Evolutionary conservation across 1,140 invertebrate genomes (phyloP), one percentile per base, ranked within the genome.

Genomic region (Pogonomyrmex barbatus): DNA sequence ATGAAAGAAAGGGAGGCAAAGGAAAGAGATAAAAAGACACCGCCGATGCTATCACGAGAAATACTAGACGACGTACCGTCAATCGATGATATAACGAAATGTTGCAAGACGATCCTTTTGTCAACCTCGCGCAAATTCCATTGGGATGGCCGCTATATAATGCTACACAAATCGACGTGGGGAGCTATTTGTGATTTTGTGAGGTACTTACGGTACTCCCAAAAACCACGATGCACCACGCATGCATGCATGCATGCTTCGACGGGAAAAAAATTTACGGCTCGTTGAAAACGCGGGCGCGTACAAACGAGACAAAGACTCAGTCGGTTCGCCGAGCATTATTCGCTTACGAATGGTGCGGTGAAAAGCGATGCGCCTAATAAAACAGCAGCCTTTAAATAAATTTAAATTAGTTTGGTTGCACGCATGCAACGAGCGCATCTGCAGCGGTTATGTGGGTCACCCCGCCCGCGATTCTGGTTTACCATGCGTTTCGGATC

Each of bases 401-500:
- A 87, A 87, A 93, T 93, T 92, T 86, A 88, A 93, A 93, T 92
- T 89, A 88, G 81, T 52, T 71, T 75, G 70, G 75, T 62, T 14
- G 33, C 36, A 52, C 47, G 47, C 62, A 10, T 45, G 65, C 42
- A 56, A 56, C 45, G 56, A 67, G 54, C 68, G 82, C 85, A 89
- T 91, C 89, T 92, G 90, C 78, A 24, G 52, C 50, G 56, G 83
- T 68, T 70, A 90, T 92, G 75, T 89, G 86, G 91, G 91, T 89
- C 91, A 90, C 8, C 56, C 58, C 67, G 68, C 70, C 42, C 10
- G 71, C 67, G 79, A 85, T 82, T 90, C 75, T 58, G 36, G 63
- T 4, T 36, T 17, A 14, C 14, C 42, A 33, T 42, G 10, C 42
- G 4, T 50, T 42, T 47, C 52, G 33, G 45, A 54, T 68, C 30